Evolutionary conservation across 2,888 invertebrate genomes (phyloP).

Genomic region (Cartodere bifasciata): DNA sequence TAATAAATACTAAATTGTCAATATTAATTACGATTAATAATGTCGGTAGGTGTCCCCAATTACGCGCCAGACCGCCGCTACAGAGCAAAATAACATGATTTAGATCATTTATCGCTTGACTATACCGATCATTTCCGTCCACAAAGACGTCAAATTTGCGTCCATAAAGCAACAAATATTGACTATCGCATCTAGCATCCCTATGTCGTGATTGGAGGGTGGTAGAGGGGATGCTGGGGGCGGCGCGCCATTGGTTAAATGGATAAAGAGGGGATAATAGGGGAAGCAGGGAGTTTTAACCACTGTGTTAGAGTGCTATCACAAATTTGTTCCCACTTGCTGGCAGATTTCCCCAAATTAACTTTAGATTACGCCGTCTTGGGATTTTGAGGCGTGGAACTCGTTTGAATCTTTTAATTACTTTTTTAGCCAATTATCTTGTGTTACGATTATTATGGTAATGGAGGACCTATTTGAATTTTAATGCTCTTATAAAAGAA

Average conservation of each 20-base stretch:
- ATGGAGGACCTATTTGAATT: too few relatives aligned
- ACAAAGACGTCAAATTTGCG: conserved; percentile 24
- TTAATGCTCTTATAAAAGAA: too few relatives aligned
- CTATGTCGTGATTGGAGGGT: conserved; percentile 34
- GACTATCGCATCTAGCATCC: conserved; percentile 37
- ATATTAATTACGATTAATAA: too few relatives aligned
- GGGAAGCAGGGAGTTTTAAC: conserved; percentile 11
- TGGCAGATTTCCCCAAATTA: conserved; percentile 6
- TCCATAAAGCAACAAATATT: conserved; percentile 35
- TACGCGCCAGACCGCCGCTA: too few relatives aligned
- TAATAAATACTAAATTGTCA: too few relatives aligned
- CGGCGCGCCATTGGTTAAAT: conserved; percentile 16
- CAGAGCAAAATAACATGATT: too few relatives aligned
- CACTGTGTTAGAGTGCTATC: conserved; percentile 12
- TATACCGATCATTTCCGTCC: conserved; percentile 6
- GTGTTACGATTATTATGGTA: too few relatives aligned
- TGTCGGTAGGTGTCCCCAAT: too few relatives aligned
- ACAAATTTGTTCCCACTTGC: conserved; percentile 21
- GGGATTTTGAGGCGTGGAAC: not conserved
- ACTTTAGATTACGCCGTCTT: conserved; percentile 13
- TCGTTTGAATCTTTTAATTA: too few relatives aligned
- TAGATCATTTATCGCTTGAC: too few relatives aligned
- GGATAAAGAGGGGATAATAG: conserved; percentile 10
- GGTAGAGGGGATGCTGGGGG: conserved; percentile 22
- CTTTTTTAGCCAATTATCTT: too few relatives aligned